Base-by-base conservation (phyloP, 2,888 invertebrate species). In the Cylloceria caligata region DNA sequence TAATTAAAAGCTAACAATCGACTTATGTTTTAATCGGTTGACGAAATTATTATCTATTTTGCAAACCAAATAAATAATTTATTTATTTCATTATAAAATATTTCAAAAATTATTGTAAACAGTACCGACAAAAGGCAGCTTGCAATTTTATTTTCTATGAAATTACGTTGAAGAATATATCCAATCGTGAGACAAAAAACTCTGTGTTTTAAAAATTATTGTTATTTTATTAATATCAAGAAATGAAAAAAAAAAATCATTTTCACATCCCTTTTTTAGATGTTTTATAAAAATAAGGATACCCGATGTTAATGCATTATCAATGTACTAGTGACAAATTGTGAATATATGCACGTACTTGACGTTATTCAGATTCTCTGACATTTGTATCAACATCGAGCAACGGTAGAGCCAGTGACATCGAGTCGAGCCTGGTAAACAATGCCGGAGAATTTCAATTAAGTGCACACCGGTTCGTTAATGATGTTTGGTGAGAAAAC, bases 401-500 rank as follows among this genome's bases (percentile, higher is more conserved):
- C 4, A 24, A 64, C 9, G 3, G 21, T 19, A 24, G 7, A n/a
- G 0, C 16, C 5, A 6, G 34, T n/a, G 19, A 7, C 52, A 19
- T 2, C 27, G 1, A 57, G 27, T 55, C 3, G 24, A 27, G 27
- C n/a, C 34, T 27, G 36, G 13, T 34, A 57, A 21, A 34, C 65
- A 60, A 72, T 45, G 62, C 42, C 52, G 21, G 21, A 36, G 39
- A 57, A 77, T 68, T 55, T 60, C 57, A 13, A 39, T 30, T 11
- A 45, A 45, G 19, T 49, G 62, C 52, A 19, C 45, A 27, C 19
- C 55, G 30, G 16, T 67, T 75, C 34, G 71, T 49, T 76, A 81
- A 75, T 69, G 71, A 76, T 76, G 76, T 76, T 81, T 81, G 60
- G 30, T 49, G 76, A 76, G 76, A 76, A 65, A 76, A 72, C 67